These are phyloP conservation scores for Parus major DNA, from an alignment of 2,113 vertebrate species.

Conservation along the genomic window DNA sequence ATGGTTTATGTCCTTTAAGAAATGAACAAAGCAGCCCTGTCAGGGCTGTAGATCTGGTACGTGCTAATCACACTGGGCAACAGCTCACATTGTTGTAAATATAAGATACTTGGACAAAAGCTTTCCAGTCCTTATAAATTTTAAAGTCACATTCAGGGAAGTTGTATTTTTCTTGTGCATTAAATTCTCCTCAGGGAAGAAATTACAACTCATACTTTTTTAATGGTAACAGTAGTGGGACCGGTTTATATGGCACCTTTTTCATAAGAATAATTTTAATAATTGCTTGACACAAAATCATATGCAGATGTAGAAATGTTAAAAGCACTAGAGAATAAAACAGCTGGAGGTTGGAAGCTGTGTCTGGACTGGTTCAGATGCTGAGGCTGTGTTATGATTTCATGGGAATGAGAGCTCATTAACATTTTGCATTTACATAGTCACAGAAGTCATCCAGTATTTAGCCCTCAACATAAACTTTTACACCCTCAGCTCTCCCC, in stretches of 20 bases:
- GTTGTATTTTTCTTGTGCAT: background rate
- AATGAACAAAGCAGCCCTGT: conserved; percentile 30
- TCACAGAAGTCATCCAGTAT: background rate
- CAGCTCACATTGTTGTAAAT: background rate
- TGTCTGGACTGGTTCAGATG: background rate
- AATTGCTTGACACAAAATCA: background rate
- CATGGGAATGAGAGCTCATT: background rate
- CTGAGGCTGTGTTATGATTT: background rate
- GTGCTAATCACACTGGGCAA: conserved; percentile 25
- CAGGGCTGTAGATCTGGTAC: background rate
- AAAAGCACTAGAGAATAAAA: background rate
- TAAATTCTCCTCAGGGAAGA: background rate
- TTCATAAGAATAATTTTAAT: background rate
- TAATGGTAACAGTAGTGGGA: background rate
- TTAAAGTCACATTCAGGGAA: background rate
- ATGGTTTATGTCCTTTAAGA: conserved; percentile 20
- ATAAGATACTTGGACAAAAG: background rate
- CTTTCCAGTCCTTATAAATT: conserved; percentile 2
- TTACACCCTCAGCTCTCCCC: background rate
- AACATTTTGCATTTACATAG: background rate
- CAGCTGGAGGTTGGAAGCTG: background rate
- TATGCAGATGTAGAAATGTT: background rate
- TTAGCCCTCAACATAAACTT: background rate
- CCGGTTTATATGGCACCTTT: background rate
- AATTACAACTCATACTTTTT: background rate